Evolutionary conservation across 1,140 invertebrate species (phyloP), one percentile per base, ranked within the genome.

Genomic region (Manduca sexta): DNA sequence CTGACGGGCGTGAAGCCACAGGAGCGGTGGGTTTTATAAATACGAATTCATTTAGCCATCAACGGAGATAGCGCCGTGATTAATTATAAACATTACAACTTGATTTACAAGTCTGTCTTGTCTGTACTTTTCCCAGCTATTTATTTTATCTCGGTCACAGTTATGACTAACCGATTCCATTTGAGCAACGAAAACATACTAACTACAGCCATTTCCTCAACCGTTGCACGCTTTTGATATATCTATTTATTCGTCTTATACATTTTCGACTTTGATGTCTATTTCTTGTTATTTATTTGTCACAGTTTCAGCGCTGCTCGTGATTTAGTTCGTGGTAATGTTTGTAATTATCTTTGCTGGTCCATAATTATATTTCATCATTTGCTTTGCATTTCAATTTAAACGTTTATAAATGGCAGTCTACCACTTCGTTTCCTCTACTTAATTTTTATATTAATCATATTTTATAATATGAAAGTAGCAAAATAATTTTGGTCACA

Each of bases 101-200:
- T 40, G 8, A 18, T 40, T 18, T 40, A 40, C 16, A 18, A 40
- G 7, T 18, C 11, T n/a, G 38, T 40, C 16, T 11, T 10, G 16
- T 40, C 8, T 17, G 18, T 12, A 40, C 10, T 18, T 38, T 40
- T 40, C 16, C 2, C 18, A 40, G 38, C 17, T 40, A 40, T 40
- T 40, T 40, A 40, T 40, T n/a, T 40, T 40, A 40, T 40, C 18
- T 18, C 38, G 38, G 38, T 40, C 18, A 18, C 38, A 40, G 18
- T 40, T 40, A 40, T 18, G 15, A 40, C 38, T 18, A 18, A 18
- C 16, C 16, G n/a, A 40, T 40, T 18, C 7, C 16, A 18, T 40
- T 40, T 3, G 15, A 40, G 38, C 16, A 18, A 40, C 16, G 38
- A 1, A 40, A 40, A 40, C 38, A 8, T 3, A 12, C 15, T 12